Percentiles rank a stretch among this genome's conserved stretches.
Conservation (phyloP, 2,113 vertebrate species). For the Ictidomys tridecemlineatus region DNA sequence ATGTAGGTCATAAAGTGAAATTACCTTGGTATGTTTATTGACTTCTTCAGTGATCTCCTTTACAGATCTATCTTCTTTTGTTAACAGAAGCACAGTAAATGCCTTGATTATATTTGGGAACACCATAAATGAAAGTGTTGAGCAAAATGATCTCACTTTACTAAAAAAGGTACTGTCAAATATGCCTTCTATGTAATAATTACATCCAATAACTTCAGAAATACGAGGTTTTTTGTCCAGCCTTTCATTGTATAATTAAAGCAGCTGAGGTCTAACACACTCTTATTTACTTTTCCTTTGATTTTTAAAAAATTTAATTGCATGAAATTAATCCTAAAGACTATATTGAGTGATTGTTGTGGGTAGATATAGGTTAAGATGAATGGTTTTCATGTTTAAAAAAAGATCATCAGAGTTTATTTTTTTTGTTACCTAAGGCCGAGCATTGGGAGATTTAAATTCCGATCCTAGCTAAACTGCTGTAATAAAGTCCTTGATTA, state of each 20-base stretch:
- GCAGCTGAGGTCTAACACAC: background rate
- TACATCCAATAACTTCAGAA: background rate
- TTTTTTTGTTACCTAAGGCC: conserved; percentile 33
- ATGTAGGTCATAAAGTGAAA: background rate
- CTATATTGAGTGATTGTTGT: background rate
- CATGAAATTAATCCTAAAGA: background rate
- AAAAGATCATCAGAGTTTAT: background rate
- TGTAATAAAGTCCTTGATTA: conserved; percentile 15
- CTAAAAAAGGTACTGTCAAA: background rate
- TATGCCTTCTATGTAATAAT: conserved; percentile 41
- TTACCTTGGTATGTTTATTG: background rate
- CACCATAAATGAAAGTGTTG: background rate
- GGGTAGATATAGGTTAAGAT: background rate
- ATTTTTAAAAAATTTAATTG: conserved; percentile 14
- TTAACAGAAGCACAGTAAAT: background rate
- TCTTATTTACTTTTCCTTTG: conserved; percentile 40
- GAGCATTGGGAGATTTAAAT: conserved; percentile 8
- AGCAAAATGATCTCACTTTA: background rate
- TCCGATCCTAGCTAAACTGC: background rate
- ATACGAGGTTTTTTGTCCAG: background rate
- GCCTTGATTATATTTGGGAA: background rate
- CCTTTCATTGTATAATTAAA: conserved; percentile 12
- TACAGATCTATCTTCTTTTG: background rate
- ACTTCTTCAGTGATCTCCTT: background rate
- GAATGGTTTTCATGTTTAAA: conserved; percentile 13